phyloP scores from a whole-genome alignment of 2,797 vertebrate genomes.

The Crotalus adamanteus region DNA sequence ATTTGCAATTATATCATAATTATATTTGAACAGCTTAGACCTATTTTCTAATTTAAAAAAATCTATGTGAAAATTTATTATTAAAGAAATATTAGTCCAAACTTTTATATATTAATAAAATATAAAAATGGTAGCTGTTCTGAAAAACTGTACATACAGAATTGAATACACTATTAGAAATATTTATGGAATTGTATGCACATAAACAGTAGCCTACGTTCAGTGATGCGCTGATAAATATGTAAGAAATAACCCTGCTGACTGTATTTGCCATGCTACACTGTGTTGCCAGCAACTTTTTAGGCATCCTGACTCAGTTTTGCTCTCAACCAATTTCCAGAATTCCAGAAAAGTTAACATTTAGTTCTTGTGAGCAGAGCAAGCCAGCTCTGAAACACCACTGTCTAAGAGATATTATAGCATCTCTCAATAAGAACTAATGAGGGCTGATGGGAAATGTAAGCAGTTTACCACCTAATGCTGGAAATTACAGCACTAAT shows the following conservation, averaged over 20 bases:
- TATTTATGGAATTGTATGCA: not conserved
- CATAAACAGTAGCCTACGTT: not conserved
- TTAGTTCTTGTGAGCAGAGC: not conserved
- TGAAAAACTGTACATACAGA: not conserved
- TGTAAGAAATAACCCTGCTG: not conserved
- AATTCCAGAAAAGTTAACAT: not conserved
- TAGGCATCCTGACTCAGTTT: not conserved
- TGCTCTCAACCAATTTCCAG: not conserved
- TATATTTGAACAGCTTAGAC: not conserved
- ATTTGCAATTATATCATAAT: not conserved
- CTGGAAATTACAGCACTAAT: not conserved
- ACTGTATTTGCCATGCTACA: not conserved
- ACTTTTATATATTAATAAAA: not conserved
- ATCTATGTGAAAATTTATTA: not conserved
- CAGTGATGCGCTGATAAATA: not conserved
- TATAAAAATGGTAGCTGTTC: not conserved
- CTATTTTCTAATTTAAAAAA: not conserved
- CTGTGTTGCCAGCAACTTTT: not conserved
- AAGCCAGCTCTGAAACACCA: not conserved
- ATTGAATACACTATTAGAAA: not conserved
- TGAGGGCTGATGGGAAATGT: not conserved
- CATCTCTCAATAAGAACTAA: not conserved
- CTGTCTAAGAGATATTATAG: not conserved
- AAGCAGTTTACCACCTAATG: not conserved
- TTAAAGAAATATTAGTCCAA: not conserved